Evolutionary conservation across 1,140 invertebrate species (phyloP).

Genomic region (Acromyrmex echinatior): DNA sequence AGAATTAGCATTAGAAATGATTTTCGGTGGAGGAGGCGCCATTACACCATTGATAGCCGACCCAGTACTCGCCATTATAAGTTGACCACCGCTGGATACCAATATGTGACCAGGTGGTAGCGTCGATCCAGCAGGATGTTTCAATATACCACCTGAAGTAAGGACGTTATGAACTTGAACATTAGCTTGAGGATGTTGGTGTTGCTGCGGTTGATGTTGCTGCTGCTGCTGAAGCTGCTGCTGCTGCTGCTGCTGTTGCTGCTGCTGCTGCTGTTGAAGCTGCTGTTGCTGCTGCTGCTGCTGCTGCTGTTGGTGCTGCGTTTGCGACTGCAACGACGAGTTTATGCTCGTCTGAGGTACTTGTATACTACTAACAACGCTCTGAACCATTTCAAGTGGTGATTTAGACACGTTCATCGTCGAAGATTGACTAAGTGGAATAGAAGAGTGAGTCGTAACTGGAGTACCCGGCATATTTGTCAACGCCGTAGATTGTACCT

Average conservation of each 20-base stretch:
- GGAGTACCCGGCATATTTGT: constrained; percentile 79
- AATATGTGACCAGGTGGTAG: constrained; percentile 90
- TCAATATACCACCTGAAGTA: constrained; percentile 83
- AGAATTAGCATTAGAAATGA: constrained; percentile 86
- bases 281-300: neutral
- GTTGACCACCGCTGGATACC: constrained; percentile 91
- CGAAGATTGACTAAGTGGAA: constrained; percentile 76
- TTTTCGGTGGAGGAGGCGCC: constrained; percentile 90
- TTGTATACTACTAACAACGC: constrained; percentile 92
- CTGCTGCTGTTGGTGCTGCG: constrained; percentile 75
- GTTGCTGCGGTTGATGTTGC: constrained; percentile 74
- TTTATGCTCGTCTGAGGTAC: constrained; percentile 86
- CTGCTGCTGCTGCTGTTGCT: constrained; percentile 67
- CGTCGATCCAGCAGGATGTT: constrained; percentile 85
- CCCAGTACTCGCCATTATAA: constrained; percentile 90
- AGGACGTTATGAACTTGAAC: constrained; percentile 84
- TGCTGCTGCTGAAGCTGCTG: constrained; percentile 68
- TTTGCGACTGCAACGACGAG: constrained; percentile 76
- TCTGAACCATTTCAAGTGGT: constrained; percentile 93
- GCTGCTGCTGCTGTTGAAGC: neutral
- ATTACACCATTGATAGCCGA: constrained; percentile 88
- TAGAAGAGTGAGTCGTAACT: constrained; percentile 68
- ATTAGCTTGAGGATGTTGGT: constrained; percentile 75
- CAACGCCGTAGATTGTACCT: constrained; percentile 50
- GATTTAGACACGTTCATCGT: constrained; percentile 88